phyloP scores from a whole-genome alignment of 2,888 invertebrate species.

The Plebejus argus region DNA sequence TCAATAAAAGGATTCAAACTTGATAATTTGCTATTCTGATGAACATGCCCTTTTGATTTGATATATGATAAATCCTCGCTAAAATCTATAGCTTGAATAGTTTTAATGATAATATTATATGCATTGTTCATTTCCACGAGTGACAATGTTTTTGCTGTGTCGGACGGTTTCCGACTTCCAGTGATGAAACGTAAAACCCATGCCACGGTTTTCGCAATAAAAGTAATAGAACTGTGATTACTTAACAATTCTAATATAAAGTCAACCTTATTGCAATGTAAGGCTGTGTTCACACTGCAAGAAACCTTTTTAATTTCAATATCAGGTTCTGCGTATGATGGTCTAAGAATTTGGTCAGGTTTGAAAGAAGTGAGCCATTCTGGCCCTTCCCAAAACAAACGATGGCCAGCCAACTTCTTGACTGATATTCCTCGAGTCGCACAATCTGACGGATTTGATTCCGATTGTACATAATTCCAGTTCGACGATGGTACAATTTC shows the following conservation, averaged over 20 bases:
- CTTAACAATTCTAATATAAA: constrained; percentile 26
- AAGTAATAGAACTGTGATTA: constrained; percentile 26
- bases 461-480: constrained; percentile 32
- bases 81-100: constrained; percentile 31
- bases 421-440: constrained; percentile 33
- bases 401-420: constrained; percentile 6
- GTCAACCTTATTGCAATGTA: constrained; percentile 18
- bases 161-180: neutral
- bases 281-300: constrained; percentile 32
- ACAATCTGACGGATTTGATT: constrained; percentile 34
- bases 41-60: constrained; percentile 1
- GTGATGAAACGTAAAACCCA: constrained; percentile 31
- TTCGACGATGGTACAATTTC: constrained; percentile 21
- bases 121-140: neutral
- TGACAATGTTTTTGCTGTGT: neutral
- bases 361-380: constrained; percentile 34
- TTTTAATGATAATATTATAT: constrained; percentile 30
- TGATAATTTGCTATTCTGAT: constrained; percentile 26
- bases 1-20: constrained; percentile 31
- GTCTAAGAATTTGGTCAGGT: neutral
- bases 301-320: neutral
- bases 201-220: constrained; percentile 26
- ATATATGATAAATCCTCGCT: constrained; percentile 18
- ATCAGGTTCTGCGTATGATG: constrained; percentile 2
- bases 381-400: constrained; percentile 28